These are phyloP conservation scores for Drosophila percnosoma DNA, from an alignment of 2,888 invertebrate species.

Conservation along the genomic window DNA sequence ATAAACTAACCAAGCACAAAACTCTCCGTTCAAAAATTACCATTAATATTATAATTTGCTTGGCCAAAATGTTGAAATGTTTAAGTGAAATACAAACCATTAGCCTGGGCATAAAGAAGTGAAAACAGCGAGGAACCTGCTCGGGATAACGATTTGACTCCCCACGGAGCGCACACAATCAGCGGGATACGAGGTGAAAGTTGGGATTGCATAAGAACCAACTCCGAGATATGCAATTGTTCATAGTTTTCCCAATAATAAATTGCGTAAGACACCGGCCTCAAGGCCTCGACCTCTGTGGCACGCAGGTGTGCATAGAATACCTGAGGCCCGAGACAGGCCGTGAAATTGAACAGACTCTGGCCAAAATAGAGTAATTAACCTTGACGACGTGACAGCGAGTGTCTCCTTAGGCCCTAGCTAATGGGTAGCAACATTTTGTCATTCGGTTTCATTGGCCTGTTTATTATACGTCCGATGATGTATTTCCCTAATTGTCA, in stretches of 20 bases:
- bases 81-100: neutral
- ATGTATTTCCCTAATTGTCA: slow-evolving; percentile 58
- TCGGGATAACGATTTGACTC: slow-evolving; percentile 10
- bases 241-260: slow-evolving; percentile 14
- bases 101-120: neutral
- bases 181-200: slow-evolving; percentile 66
- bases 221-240: slow-evolving; percentile 42
- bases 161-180: slow-evolving; percentile 35
- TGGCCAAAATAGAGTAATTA: slow-evolving; percentile 71
- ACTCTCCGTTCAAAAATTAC: neutral
- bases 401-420: slow-evolving; percentile 25
- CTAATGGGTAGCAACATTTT: slow-evolving; percentile 32
- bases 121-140: slow-evolving; percentile 24
- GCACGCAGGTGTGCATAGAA: slow-evolving; percentile 46
- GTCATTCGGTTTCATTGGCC: slow-evolving; percentile 15
- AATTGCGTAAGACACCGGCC: slow-evolving; percentile 53
- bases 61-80: neutral
- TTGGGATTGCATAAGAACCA: slow-evolving; percentile 66
- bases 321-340: slow-evolving; percentile 39
- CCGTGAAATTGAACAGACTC: slow-evolving; percentile 37
- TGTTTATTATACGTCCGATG: slow-evolving; percentile 4
- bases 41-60: neutral
- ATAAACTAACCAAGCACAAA: neutral
- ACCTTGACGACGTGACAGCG: slow-evolving; percentile 70
- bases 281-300: slow-evolving; percentile 27